Conservation (phyloP, 2,113 vertebrate species). For the Hymenochirus boettgeri region DNA sequence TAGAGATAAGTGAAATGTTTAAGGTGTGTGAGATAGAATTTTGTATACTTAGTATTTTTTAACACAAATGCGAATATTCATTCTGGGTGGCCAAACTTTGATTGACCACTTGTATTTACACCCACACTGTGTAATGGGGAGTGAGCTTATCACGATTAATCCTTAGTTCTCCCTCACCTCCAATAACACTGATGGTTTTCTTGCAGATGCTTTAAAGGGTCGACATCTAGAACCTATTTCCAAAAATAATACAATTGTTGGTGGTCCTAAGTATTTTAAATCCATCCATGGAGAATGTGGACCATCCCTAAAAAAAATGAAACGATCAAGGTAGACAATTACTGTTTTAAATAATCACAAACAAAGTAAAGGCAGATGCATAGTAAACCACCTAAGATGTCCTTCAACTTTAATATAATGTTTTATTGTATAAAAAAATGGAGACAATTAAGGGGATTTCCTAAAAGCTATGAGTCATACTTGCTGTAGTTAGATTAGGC, state of each 20-base stretch:
- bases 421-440: slow-evolving; percentile 37
- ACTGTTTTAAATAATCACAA: neutral
- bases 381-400: slow-evolving; percentile 14
- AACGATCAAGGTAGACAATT: neutral
- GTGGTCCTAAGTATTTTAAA: slow-evolving; percentile 18
- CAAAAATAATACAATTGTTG: slow-evolving; percentile 1
- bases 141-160: neutral
- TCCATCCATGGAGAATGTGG: too few relatives aligned
- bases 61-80: neutral
- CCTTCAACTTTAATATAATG: slow-evolving; percentile 21
- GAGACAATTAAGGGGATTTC: slow-evolving; percentile 45
- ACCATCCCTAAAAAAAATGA: neutral
- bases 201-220: neutral
- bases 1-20: too few relatives aligned
- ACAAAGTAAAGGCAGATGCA: slow-evolving; percentile 17
- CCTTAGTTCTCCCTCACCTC: neutral
- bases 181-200: neutral
- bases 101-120: neutral
- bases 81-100: neutral
- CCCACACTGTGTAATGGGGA: neutral
- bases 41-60: too few relatives aligned
- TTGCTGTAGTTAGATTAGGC: neutral
- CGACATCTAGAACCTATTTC: neutral
- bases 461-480: slow-evolving; percentile 42
- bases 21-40: too few relatives aligned